These are phyloP conservation scores for Phalanger gymnotis DNA, from an alignment of 2,797 vertebrate genomes.

Conservation along the genomic window DNA sequence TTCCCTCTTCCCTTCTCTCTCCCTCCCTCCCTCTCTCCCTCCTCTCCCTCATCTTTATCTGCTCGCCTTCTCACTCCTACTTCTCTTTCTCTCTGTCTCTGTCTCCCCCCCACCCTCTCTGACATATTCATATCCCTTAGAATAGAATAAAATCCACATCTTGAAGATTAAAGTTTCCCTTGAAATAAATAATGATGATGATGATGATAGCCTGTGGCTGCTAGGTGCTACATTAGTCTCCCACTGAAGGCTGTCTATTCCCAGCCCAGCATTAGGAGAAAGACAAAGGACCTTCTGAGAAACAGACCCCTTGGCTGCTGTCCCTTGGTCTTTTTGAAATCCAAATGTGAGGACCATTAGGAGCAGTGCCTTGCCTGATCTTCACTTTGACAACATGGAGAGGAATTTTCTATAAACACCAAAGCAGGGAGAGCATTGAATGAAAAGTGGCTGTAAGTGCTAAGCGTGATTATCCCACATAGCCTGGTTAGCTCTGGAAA, in stretches of 20 bases:
- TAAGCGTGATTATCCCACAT: not conserved
- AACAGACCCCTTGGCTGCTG: not conserved
- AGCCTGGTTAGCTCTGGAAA: too few species aligned
- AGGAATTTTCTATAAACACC: not conserved
- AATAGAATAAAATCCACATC: not conserved
- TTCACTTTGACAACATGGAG: not conserved
- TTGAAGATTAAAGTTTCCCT: not conserved
- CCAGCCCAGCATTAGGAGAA: not conserved
- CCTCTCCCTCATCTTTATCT: not conserved
- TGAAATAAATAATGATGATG: not conserved
- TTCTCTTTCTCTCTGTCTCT: not conserved
- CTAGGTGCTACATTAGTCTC: not conserved
- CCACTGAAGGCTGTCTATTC: not conserved
- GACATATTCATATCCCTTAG: not conserved
- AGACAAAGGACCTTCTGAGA: not conserved
- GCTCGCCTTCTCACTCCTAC: not conserved
- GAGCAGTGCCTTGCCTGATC: not conserved
- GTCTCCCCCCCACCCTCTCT: not conserved
- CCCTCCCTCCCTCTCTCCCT: too few species aligned
- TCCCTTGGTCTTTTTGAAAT: conserved; percentile 3
- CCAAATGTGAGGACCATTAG: not conserved
- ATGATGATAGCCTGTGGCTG: not conserved
- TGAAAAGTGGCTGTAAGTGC: not conserved
- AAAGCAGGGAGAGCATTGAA: not conserved
- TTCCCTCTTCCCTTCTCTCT: too few species aligned